Conservation (phyloP, 2,888 invertebrate species). For the Nasonovia ribisnigri region DNA sequence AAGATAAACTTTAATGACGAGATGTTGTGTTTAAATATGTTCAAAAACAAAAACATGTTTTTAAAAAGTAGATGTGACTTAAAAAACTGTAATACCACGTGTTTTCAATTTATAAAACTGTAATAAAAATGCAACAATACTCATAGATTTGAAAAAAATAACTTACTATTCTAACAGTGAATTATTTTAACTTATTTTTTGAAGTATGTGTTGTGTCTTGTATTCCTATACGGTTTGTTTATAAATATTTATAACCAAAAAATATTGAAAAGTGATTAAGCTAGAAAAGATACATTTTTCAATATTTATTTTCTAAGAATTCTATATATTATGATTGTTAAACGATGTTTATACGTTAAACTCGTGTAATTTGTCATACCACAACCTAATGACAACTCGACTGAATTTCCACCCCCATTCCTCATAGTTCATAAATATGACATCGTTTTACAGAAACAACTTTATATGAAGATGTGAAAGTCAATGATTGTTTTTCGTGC, state of each 20-base stretch:
- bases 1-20: not conserved
- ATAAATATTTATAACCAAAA: not conserved
- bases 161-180: not conserved
- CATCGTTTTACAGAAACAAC: not conserved
- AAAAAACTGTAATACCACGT: not conserved
- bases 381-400: not conserved
- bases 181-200: not conserved
- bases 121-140: not conserved
- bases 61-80: not conserved
- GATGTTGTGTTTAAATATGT: not conserved
- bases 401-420: not conserved
- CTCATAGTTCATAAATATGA: not conserved
- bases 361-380: not conserved
- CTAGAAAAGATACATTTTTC: not conserved
- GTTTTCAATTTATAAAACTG: not conserved
- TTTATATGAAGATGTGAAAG: not conserved
- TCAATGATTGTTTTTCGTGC: not conserved
- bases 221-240: not conserved
- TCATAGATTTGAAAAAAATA: not conserved
- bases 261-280: not conserved
- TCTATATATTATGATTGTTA: not conserved
- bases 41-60: not conserved
- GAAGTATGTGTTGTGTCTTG: not conserved
- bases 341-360: not conserved
- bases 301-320: not conserved